These are phyloP conservation scores for Pagetopsis macropterus DNA, from an alignment of 2,797 vertebrate genomes.

Conservation along the genomic window DNA sequence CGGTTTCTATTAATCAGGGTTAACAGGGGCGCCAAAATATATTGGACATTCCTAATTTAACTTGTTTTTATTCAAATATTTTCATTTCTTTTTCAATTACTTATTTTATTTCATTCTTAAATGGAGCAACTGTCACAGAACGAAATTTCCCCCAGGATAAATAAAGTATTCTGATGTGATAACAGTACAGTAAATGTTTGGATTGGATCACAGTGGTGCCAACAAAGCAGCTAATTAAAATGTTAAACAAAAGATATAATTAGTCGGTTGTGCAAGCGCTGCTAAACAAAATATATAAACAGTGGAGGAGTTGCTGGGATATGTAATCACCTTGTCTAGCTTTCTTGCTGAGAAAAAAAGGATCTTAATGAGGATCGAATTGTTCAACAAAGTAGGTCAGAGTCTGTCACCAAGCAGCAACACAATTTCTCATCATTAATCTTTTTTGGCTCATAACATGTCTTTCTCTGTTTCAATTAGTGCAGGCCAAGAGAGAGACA, in stretches of 20 bases:
- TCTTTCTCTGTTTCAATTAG: conserved; percentile 20
- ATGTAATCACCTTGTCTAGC: conserved; percentile 23
- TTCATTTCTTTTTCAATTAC: no score
- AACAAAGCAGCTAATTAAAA: conserved; percentile 18
- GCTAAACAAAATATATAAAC: conserved; percentile 19
- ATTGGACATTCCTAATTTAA: no score
- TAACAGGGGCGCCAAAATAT: no score
- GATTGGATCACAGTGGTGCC: background rate
- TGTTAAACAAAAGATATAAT: conserved; percentile 21
- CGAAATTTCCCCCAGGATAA: no score
- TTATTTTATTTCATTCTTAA: no score
- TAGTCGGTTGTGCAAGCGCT: background rate
- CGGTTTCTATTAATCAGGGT: no score
- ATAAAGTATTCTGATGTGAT: background rate
- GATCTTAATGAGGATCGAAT: conserved; percentile 35
- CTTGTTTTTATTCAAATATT: no score
- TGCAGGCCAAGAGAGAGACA: background rate
- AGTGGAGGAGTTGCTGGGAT: background rate
- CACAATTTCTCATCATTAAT: conserved; percentile 21
- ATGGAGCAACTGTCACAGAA: no score
- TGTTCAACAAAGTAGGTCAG: conserved; percentile 35
- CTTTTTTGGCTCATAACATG: background rate
- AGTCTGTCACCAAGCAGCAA: conserved; percentile 9
- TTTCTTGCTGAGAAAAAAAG: conserved; percentile 1
- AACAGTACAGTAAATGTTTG: background rate